A percentile compares a stretch with the other conserved stretches of the same genome.
These are phyloP conservation scores for Cotesia chilonis DNA, from an alignment of 1,140 invertebrate genomes.

Conservation along the genomic window DNA sequence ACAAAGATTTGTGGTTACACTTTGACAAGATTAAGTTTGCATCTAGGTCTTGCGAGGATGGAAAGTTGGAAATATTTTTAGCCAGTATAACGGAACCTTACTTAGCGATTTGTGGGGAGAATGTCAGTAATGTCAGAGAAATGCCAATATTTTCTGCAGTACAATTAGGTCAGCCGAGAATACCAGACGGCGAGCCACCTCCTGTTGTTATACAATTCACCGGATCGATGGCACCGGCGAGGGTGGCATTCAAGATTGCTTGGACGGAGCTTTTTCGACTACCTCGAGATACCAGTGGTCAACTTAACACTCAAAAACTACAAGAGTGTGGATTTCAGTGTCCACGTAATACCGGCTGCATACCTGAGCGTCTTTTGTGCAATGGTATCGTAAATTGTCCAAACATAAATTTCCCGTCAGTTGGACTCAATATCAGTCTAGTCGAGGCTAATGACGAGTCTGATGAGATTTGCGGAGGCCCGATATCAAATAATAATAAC, in stretches of 20 bases:
- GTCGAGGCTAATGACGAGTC: conserved; percentile 60
- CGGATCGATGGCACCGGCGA: conserved; percentile 78
- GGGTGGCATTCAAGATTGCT: conserved; percentile 84
- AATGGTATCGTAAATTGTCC: conserved; percentile 90
- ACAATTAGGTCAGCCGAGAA: conserved; percentile 73
- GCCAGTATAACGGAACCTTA: conserved; percentile 75
- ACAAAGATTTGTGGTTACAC: conserved; percentile 84
- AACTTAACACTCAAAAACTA: conserved; percentile 76
- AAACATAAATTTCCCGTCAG: conserved; percentile 63
- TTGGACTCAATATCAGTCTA: conserved; percentile 45
- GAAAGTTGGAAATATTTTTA: conserved; percentile 83
- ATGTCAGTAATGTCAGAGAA: conserved; percentile 79
- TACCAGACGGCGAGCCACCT: conserved; percentile 71
- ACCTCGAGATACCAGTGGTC: conserved; percentile 81
- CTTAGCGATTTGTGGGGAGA: conserved; percentile 82
- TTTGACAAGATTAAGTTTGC: conserved; percentile 87
- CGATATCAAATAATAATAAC: conserved; percentile 53
- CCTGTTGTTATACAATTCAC: conserved; percentile 75
- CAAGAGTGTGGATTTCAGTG: conserved; percentile 82
- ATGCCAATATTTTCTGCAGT: conserved; percentile 79
- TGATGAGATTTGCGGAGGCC: conserved; percentile 54
- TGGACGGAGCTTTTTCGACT: conserved; percentile 91
- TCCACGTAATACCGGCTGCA: conserved; percentile 83
- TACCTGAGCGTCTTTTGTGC: conserved; percentile 81
- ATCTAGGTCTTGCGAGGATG: conserved; percentile 81